Percentiles rank a stretch among this genome's conserved stretches.
These are phyloP conservation scores for Ailuropoda melanoleuca DNA, from an alignment of 2,113 vertebrate genomes.

Conservation along the genomic window DNA sequence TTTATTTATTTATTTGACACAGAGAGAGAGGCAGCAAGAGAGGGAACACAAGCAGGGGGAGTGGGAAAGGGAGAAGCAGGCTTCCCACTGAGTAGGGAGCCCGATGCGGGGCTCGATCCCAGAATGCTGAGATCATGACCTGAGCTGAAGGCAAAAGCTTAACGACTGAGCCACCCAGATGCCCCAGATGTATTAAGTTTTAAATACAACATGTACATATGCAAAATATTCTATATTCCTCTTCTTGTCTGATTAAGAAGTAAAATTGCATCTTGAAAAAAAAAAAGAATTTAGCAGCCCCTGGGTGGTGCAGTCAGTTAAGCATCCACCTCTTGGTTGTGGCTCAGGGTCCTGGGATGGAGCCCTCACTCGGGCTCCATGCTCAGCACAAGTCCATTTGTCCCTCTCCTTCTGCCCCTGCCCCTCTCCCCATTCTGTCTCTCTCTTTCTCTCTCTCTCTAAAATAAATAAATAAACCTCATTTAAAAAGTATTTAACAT, in stretches of 20 bases:
- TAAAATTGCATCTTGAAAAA: background rate
- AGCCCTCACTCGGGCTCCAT: background rate
- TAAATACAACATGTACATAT: background rate
- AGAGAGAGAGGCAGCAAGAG: no score
- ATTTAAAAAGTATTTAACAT: background rate
- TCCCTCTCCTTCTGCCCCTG: background rate
- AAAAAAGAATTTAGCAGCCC: background rate
- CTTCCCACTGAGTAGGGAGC: no score
- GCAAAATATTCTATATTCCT: background rate
- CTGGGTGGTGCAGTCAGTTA: background rate
- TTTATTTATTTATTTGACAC: no score
- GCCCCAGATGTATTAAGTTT: background rate
- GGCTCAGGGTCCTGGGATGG: background rate
- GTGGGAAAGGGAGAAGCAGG: no score
- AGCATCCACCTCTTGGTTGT: background rate
- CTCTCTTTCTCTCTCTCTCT: background rate
- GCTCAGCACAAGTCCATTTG: background rate
- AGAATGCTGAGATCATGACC: no score
- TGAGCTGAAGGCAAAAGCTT: no score
- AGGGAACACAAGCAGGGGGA: no score
- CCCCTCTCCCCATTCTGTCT: background rate
- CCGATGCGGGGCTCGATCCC: no score
- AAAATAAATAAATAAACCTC: background rate
- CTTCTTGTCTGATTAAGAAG: background rate
- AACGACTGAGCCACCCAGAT: no score